A percentile compares a stretch with the other conserved stretches of the same genome.
These are phyloP conservation scores for Istiophorus platypterus DNA, from an alignment of 2,113 vertebrate species.

Conservation along the genomic window DNA sequence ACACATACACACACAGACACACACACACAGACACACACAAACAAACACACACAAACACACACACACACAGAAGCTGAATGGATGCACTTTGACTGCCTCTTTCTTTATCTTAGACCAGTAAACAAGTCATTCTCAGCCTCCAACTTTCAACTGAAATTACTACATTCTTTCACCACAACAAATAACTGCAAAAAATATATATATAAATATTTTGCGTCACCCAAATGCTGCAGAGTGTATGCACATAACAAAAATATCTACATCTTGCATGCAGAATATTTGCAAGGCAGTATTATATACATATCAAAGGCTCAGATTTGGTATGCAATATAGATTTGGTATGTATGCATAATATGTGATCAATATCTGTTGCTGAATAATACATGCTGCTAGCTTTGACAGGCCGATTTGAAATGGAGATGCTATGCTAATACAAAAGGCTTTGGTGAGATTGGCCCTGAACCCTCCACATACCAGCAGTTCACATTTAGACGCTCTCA, in stretches of 20 bases:
- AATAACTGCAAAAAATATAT: conserved; percentile 14
- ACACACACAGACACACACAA: no score
- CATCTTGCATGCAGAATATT: conserved; percentile 43
- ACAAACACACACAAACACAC: neutral
- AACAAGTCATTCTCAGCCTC: conserved; percentile 30
- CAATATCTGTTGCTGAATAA: conserved; percentile 82
- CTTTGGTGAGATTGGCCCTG: conserved; percentile 76
- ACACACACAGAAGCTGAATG: conserved; percentile 26
- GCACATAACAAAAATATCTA: conserved; percentile 60
- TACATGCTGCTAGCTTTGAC: conserved; percentile 75
- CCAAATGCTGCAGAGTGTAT: conserved; percentile 40
- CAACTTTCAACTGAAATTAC: conserved; percentile 22
- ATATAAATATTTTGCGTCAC: conserved; percentile 44
- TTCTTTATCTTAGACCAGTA: conserved; percentile 26
- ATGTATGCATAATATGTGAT: conserved; percentile 78
- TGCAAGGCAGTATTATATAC: conserved; percentile 42
- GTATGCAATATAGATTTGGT: conserved; percentile 71
- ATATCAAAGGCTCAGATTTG: conserved; percentile 62
- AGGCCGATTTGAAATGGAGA: conserved; percentile 82
- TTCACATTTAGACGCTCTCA: conserved; percentile 78
- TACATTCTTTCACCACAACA: conserved; percentile 39
- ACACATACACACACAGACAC: no score
- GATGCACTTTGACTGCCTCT: conserved; percentile 32
- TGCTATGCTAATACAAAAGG: conserved; percentile 79
- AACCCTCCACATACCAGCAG: conserved; percentile 77